Percentiles rank a stretch among this genome's conserved stretches.
phyloP scores from a whole-genome alignment of 2,797 vertebrate genomes.

The Ispidina lecontei region DNA sequence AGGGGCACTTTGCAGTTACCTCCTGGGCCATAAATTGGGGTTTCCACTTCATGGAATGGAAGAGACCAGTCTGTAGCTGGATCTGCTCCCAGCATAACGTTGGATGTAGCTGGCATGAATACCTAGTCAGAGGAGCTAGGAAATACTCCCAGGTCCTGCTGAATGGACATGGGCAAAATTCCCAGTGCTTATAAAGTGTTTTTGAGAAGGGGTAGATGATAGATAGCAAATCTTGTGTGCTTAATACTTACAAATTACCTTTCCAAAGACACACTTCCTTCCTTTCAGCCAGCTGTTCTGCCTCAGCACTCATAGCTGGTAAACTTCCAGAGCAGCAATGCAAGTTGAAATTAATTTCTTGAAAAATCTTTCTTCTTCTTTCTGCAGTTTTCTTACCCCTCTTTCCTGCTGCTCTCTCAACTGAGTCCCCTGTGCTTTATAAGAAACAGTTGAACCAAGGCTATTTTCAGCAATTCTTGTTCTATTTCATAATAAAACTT shows the following conservation, averaged over 20 bases:
- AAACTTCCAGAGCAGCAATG: constrained; percentile 18
- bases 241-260: constrained; percentile 56
- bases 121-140: not conserved
- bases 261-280: constrained; percentile 51
- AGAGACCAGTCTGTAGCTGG: not conserved
- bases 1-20: not conserved
- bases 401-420: not conserved
- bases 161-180: not conserved
- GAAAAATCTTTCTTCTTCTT: not conserved
- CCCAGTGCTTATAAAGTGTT: not conserved
- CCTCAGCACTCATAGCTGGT: constrained; percentile 37
- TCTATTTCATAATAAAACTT: not conserved
- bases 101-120: not conserved
- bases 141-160: not conserved
- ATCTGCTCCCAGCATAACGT: not conserved
- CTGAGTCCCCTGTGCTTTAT: not conserved
- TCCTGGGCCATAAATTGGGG: not conserved
- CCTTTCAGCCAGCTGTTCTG: constrained; percentile 54
- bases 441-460: not conserved
- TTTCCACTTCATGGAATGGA: not conserved
- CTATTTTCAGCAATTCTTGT: constrained; percentile 3
- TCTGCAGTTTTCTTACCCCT: not conserved
- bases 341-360: constrained; percentile 18
- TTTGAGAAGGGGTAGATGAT: constrained; percentile 3
- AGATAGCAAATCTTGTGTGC: constrained; percentile 24